Base-by-base conservation (phyloP, 1,140 invertebrate genomes). In the Trichomalopsis sarcophagae region DNA sequence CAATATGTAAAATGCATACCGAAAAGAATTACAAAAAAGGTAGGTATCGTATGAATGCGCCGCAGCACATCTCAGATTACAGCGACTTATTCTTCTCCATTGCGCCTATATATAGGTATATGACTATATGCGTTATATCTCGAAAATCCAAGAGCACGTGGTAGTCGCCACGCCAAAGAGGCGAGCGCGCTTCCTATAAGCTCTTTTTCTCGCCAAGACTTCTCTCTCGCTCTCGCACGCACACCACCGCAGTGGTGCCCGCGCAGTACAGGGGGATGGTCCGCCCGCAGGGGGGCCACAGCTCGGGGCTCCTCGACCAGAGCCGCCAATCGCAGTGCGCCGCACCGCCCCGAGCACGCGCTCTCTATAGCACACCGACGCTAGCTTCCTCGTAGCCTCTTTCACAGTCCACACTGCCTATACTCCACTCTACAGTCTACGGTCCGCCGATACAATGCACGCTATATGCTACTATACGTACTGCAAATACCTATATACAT, bases 271-370 rank as follows among this genome's bases (percentile, higher is more conserved):
- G 82, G 62, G 74, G 74, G 82, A 77, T 83, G 82, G 82, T 83
- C 82, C 74, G 62, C 74, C 82, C n/a, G 82, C 23, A 44, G 40
- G 68, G 78, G 79, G 79, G 11, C 33, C 69, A 23, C 66, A 30
- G 23, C 36, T 73, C 68, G n/a, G 44, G 69, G 71, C 36, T 71
- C 44, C 44, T 44, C 27, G 44, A n/a, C 30, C 2, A 2, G 7
- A 9, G 50, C 73, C 71, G 17, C 81, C 81, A 82, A 82, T 82
- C 47, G 71, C 27, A 75, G 36, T 30, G 30, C 82, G 33, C 40
- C 66, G 71, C 75, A 76, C 55, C 81, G 81, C 81, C 68, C 74
- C 44, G 40, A 23, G 55, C n/a, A 71, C 55, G 55, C 17, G 7
- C 21, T n/a, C 2, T 62, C 2, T 62, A 62, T 62, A 62, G 2